Conservation (phyloP, 2,797 vertebrate species). For the Sarcophilus harrisii region DNA sequence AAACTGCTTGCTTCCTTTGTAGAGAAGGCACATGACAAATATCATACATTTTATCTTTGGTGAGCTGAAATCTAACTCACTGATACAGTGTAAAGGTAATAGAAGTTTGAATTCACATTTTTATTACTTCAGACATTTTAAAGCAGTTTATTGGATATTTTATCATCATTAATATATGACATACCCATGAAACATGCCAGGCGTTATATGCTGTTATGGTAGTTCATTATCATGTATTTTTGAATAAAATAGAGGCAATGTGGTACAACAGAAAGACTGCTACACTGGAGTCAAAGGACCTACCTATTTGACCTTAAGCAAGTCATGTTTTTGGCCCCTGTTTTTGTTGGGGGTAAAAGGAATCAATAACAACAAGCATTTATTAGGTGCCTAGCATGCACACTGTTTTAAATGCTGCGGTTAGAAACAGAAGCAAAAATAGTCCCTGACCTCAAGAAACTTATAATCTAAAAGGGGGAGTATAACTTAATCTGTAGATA, state of each 20-base stretch:
- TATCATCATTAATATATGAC: background rate
- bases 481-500: background rate
- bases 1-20: background rate
- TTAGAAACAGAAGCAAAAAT: background rate
- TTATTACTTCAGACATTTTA: background rate
- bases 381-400: background rate
- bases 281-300: background rate
- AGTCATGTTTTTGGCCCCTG: background rate
- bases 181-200: background rate
- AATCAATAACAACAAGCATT: background rate
- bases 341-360: background rate
- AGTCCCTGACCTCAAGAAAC: background rate
- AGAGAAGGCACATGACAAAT: background rate
- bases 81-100: background rate
- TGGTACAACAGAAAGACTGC: background rate
- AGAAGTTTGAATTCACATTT: background rate
- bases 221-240: background rate
- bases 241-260: background rate
- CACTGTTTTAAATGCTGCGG: background rate
- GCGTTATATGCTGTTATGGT: background rate
- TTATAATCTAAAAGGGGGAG: background rate
- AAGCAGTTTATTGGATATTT: background rate
- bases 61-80: background rate
- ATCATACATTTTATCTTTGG: background rate
- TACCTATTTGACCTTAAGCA: background rate